These are phyloP conservation scores for Microcebus lehilahytsara DNA, from an alignment of 2,113 vertebrate species.

Conservation along the genomic window DNA sequence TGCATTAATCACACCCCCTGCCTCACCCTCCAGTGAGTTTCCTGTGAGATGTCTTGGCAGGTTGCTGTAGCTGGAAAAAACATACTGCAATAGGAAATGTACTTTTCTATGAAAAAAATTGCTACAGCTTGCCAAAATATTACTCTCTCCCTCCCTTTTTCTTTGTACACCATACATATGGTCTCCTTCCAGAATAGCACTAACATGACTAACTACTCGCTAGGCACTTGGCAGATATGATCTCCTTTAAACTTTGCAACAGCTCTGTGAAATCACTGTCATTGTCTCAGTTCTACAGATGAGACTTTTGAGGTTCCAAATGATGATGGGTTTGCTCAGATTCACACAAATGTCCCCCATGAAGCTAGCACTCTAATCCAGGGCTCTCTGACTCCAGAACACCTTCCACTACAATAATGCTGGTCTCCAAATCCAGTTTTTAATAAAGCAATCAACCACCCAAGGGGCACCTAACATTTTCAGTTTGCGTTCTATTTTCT, in stretches of 20 bases:
- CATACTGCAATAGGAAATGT: slow-evolving; percentile 73
- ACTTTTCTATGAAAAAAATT: slow-evolving; percentile 74
- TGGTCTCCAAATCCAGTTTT: background rate
- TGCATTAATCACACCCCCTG: slow-evolving; percentile 83
- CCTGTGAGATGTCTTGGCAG: slow-evolving; percentile 86
- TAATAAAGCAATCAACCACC: background rate
- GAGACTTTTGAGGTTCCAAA: background rate
- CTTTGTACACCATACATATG: background rate
- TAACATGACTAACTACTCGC: background rate
- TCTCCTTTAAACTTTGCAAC: background rate
- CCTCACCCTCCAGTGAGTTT: slow-evolving; percentile 87
- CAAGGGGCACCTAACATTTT: background rate
- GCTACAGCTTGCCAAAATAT: slow-evolving; percentile 39
- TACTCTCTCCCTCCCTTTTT: slow-evolving; percentile 49
- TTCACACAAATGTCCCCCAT: background rate
- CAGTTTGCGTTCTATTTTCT: background rate
- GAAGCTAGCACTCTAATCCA: background rate
- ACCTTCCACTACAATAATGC: background rate
- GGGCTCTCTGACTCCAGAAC: background rate
- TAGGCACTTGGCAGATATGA: background rate
- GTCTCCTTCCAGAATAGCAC: background rate
- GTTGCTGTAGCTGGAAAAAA: slow-evolving; percentile 77
- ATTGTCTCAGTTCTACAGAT: background rate
- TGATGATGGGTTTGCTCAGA: background rate
- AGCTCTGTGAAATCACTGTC: background rate